Evolutionary conservation across 2,888 invertebrate species (phyloP).

Genomic region (Pandemis corylana): DNA sequence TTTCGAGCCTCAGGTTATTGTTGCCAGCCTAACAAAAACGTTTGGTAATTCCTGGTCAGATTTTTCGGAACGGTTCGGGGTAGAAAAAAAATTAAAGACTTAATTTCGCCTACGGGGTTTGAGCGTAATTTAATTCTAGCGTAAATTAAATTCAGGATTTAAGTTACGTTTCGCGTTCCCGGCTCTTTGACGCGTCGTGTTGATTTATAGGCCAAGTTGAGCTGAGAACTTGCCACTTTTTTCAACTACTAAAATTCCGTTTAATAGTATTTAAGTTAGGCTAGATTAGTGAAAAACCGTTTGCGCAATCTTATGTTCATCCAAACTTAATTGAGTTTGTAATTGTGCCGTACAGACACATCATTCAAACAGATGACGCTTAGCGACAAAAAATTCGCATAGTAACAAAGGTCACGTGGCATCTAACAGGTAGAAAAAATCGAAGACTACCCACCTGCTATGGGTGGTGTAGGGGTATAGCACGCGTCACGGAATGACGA

Average conservation of each 20-base stretch:
- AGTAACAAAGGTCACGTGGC: too few species aligned
- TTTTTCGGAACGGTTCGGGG: background rate
- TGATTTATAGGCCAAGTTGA: slow-evolving; percentile 37
- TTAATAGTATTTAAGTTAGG: background rate
- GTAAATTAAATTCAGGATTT: slow-evolving; percentile 35
- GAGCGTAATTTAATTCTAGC: slow-evolving; percentile 14
- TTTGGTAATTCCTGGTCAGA: background rate
- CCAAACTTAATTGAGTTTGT: background rate
- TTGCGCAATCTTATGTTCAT: background rate
- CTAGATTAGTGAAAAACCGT: background rate
- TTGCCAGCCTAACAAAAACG: slow-evolving; percentile 19
- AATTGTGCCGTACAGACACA: too few species aligned
- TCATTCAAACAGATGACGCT: too few species aligned
- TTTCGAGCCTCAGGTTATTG: slow-evolving; percentile 21
- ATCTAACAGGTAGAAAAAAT: too few species aligned
- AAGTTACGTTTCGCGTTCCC: slow-evolving; percentile 28
- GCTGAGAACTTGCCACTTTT: slow-evolving; percentile 15
- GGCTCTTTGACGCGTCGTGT: slow-evolving; percentile 34
- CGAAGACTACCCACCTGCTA: too few species aligned
- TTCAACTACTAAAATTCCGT: slow-evolving; percentile 23
- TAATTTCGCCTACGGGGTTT: slow-evolving; percentile 3
- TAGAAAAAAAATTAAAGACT: slow-evolving; percentile 4
- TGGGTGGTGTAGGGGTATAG: too few species aligned
- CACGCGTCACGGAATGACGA: too few species aligned
- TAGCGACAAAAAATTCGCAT: too few species aligned